Percentiles rank a stretch among this genome's conserved stretches.
Conservation (phyloP, 2,797 vertebrate species). For the Masticophis lateralis region DNA sequence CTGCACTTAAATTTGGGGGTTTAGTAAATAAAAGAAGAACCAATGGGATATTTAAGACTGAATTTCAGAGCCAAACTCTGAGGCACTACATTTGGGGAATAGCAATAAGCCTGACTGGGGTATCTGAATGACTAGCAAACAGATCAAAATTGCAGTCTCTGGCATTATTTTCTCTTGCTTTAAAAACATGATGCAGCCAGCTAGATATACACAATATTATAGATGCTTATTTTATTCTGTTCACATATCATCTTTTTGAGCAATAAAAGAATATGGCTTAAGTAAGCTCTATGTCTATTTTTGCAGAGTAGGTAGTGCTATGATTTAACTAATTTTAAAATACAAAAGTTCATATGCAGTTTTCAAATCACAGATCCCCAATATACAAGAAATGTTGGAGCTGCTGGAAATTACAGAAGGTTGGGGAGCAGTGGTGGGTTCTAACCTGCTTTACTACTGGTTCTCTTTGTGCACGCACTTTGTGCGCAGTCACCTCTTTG, state of each 20-base stretch:
- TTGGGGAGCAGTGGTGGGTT: too few species aligned
- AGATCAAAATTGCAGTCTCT: neutral
- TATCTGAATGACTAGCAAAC: neutral
- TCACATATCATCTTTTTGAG: neutral
- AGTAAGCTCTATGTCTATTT: neutral
- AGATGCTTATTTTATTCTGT: neutral
- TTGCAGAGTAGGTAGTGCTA: neutral
- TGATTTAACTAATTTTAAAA: neutral
- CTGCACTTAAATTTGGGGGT: neutral
- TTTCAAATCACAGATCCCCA: neutral
- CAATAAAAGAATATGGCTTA: neutral
- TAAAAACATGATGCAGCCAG: neutral
- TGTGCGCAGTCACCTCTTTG: too few species aligned
- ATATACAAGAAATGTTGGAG: neutral
- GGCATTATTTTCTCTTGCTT: neutral
- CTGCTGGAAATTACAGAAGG: neutral
- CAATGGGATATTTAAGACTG: neutral
- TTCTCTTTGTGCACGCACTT: too few species aligned
- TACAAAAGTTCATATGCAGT: neutral
- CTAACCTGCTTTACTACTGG: too few species aligned
- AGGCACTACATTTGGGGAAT: neutral
- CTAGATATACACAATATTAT: neutral
- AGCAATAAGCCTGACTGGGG: neutral
- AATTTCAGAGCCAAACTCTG: neutral
- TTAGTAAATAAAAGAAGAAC: neutral